A percentile compares a stretch with the other conserved stretches of the same genome.
These are phyloP conservation scores for Cheirogaleus medius DNA, from an alignment of 2,113 vertebrate genomes.

Conservation along the genomic window DNA sequence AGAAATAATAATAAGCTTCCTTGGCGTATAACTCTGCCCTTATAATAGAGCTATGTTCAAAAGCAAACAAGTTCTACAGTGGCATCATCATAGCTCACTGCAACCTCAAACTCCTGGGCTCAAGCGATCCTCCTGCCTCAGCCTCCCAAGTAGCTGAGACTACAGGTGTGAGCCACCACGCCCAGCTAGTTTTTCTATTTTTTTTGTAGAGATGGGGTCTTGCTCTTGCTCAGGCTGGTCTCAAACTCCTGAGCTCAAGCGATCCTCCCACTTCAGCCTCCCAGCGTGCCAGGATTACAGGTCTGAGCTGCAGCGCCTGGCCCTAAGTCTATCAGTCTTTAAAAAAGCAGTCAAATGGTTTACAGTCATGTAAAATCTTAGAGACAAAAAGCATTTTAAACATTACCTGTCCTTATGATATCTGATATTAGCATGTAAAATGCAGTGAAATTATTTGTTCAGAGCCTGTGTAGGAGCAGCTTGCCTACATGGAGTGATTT, in stretches of 20 bases:
- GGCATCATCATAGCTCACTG: too few relatives aligned
- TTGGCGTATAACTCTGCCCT: not conserved
- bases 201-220: too few relatives aligned
- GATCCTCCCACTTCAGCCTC: too few relatives aligned
- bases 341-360: not conserved
- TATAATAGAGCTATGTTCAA: not conserved
- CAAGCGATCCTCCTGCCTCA: too few relatives aligned
- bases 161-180: too few relatives aligned
- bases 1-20: not conserved
- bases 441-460: conserved; percentile 27
- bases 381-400: not conserved
- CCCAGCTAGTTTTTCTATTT: too few relatives aligned
- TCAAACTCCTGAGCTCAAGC: too few relatives aligned
- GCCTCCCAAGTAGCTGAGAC: too few relatives aligned
- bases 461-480: not conserved
- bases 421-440: not conserved
- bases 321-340: not conserved
- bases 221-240: too few relatives aligned
- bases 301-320: too few relatives aligned
- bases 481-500: not conserved
- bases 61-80: not conserved
- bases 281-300: too few relatives aligned
- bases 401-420: not conserved
- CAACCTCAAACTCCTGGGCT: too few relatives aligned
- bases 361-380: not conserved